phyloP scores from a whole-genome alignment of 2,113 vertebrate genomes.

The Pionites leucogaster region DNA sequence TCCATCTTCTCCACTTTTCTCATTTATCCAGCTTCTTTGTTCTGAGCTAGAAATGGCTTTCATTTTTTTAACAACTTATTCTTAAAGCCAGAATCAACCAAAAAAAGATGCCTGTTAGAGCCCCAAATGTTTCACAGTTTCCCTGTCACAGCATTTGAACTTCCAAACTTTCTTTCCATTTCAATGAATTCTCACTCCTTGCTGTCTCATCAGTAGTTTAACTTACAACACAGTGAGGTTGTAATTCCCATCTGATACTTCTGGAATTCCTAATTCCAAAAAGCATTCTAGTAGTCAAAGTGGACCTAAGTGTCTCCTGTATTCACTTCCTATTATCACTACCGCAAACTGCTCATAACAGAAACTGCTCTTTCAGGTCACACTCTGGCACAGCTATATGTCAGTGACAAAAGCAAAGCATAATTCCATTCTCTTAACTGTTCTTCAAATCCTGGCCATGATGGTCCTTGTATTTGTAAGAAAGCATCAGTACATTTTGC shows the following conservation, averaged over 20 bases:
- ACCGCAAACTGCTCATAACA: not conserved
- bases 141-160: not conserved
- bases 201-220: not conserved
- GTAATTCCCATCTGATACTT: not conserved
- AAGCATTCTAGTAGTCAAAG: not conserved
- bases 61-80: not conserved
- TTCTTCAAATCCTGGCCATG: not conserved
- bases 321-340: not conserved
- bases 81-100: not conserved
- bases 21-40: conserved; percentile 5
- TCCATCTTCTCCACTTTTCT: not conserved
- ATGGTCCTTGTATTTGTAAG: not conserved
- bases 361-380: not conserved
- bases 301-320: not conserved
- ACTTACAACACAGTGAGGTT: not conserved
- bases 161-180: not conserved
- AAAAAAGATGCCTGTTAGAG: not conserved
- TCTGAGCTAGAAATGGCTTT: not conserved
- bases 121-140: not conserved
- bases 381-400: not conserved
- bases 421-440: not conserved
- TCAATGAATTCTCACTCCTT: not conserved
- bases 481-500: not conserved
- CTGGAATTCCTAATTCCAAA: not conserved
- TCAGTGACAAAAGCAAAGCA: not conserved